Conservation (phyloP, 1,140 invertebrate species). For the Neomicropteryx cornuta region DNA sequence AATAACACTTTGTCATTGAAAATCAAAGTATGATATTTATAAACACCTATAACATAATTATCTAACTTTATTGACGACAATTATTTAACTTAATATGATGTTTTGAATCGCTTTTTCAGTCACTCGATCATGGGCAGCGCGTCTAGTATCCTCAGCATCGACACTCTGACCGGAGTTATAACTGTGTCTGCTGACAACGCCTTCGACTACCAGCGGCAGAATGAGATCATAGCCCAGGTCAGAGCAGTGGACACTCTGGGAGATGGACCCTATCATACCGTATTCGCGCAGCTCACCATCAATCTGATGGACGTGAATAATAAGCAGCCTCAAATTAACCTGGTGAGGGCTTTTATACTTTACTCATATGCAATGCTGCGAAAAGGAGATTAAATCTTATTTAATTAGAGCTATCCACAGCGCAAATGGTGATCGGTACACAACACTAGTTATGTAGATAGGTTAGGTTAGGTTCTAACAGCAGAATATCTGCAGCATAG, state of each 20-base stretch:
- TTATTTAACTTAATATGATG: constrained; percentile 8
- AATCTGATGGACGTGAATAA: constrained; percentile 45
- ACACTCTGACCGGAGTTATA: constrained; percentile 33
- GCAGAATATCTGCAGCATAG: no score
- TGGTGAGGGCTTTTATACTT: no score
- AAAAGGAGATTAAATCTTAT: no score
- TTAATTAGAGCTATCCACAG: no score
- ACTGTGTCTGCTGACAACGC: constrained; percentile 30
- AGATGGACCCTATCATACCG: constrained; percentile 26
- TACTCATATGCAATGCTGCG: no score
- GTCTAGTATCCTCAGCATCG: constrained; percentile 27
- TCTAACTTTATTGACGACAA: not conserved
- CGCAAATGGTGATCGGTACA: no score
- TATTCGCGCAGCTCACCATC: constrained; percentile 38
- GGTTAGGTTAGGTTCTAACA: no score
- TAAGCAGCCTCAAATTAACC: constrained; percentile 36
- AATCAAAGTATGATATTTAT: no score
- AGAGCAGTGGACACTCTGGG: constrained; percentile 33
- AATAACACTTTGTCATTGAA: no score
- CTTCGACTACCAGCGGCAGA: constrained; percentile 46
- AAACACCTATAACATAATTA: no score
- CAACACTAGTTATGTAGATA: no score
- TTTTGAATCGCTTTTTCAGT: constrained; percentile 21
- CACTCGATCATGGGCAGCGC: constrained; percentile 34
- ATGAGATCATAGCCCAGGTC: constrained; percentile 41